Base-by-base conservation (phyloP, 1,140 invertebrate genomes). In the Drosophila sulfurigaster region DNA sequence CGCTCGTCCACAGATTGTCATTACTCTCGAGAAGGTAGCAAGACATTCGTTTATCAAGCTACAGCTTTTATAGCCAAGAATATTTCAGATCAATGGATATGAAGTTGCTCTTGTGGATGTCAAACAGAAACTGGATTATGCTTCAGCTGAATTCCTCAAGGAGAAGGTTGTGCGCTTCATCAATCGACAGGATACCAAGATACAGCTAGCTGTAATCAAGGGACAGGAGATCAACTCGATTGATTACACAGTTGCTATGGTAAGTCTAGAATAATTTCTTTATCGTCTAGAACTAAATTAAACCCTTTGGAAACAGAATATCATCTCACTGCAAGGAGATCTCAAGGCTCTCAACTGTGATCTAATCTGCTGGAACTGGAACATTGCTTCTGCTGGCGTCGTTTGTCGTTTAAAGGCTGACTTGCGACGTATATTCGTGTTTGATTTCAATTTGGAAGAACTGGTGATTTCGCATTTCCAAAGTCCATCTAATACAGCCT, bases 1-100 rank as follows among this genome's bases (percentile, higher is more conserved):
- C 79, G 96, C 97, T 0, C 94, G 96, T 82, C 97, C 97, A 1
- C 94, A 94, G 69, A 93, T 96, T 15, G 78, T 93, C 58, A 93
- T 96, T 38, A 94, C 95, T 67, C 92, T 92, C 48, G 94, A 94
- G 72, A 93, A 94, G 68, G 95, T 95, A 78, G 91, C 92, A 66
- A 63, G 13, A n/a, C 4, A 5, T 43, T n/a, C n/a, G 41, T 2
- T 43, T 43, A 6, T 43, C 5, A 13, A 13, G 41, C 5, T 43
- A 4, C 11, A 43, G 41, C 41, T 13, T n/a, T 43, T n/a, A 43
- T 43, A 13, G 41, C 3, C 11, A n/a, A 43, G 4, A 13, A 43
- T 43, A 13, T 43, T 30, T 6, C 41, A 89, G 86, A 77, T 91
- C 16, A 72, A 78, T 56, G 80, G 79, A 5, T 58, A 76, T 41